Percentiles rank a stretch among this genome's conserved stretches.
Evolutionary conservation across 2,888 invertebrate genomes (phyloP).

Genomic region (Catotricha subobsoleta): DNA sequence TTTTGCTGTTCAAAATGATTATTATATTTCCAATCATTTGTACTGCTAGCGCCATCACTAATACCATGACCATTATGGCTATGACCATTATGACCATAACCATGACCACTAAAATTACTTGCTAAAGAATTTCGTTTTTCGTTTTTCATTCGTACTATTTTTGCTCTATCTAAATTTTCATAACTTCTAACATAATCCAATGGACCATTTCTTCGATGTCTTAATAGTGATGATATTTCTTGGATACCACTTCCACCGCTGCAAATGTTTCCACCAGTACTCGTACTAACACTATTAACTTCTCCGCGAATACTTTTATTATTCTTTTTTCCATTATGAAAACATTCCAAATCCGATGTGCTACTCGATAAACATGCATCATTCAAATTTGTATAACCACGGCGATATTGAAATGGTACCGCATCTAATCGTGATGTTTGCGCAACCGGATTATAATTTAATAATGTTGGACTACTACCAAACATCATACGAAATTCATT

Average conservation of each 20-base stretch:
- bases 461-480: constrained; percentile 14
- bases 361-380: constrained; percentile 14
- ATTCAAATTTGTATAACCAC: constrained; percentile 15
- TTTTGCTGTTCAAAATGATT: constrained; percentile 11
- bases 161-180: constrained; percentile 14
- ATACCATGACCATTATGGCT: not conserved
- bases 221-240: constrained; percentile 12
- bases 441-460: constrained; percentile 11
- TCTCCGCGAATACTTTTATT: not conserved
- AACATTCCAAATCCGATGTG: constrained; percentile 13
- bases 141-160: constrained; percentile 14
- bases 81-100: not conserved
- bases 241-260: constrained; percentile 11
- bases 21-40: constrained; percentile 6
- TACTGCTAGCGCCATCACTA: not conserved
- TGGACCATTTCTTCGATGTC: constrained; percentile 11
- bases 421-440: constrained; percentile 14
- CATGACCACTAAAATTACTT: not conserved
- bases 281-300: not conserved
- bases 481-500: constrained; percentile 15
- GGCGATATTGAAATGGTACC: constrained; percentile 14
- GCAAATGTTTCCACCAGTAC: not conserved
- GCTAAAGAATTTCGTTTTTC: constrained; percentile 7
- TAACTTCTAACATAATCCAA: constrained; percentile 14
- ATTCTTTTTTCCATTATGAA: constrained; percentile 9